Conservation (phyloP, 2,113 vertebrate species). For the Mormyrus iriodes region DNA sequence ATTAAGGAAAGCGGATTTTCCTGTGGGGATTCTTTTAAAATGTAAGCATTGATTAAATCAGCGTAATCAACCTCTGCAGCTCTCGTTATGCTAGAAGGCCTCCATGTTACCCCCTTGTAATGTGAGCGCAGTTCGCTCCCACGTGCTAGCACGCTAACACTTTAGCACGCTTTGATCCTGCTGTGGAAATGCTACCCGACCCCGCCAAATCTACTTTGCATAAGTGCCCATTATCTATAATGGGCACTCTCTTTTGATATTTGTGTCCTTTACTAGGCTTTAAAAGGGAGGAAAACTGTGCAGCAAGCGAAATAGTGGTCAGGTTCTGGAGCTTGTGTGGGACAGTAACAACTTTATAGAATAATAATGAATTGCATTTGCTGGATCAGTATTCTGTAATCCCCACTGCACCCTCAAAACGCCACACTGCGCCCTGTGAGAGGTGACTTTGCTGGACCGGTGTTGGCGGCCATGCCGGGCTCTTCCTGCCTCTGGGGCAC, state of each 20-base stretch:
- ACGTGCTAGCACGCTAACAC: not conserved
- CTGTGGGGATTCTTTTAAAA: not conserved
- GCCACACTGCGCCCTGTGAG: not conserved
- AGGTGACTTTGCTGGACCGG: not conserved
- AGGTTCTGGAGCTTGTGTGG: not conserved
- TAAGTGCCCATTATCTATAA: slow-evolving; percentile 14
- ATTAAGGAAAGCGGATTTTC: slow-evolving; percentile 4
- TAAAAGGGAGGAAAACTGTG: slow-evolving; percentile 5
- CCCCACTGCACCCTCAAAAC: not conserved
- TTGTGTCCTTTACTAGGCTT: not conserved
- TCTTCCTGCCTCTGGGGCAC: not conserved
- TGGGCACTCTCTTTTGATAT: not conserved
- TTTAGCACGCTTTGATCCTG: slow-evolving; percentile 3
- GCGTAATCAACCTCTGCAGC: not conserved
- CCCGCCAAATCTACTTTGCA: not conserved
- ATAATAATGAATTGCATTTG: slow-evolving; percentile 16
- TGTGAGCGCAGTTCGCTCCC: not conserved
- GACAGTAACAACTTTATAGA: slow-evolving; percentile 8
- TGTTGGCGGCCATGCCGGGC: not conserved
- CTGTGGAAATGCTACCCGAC: not conserved
- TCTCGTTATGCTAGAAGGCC: not conserved
- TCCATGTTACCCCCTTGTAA: not conserved
- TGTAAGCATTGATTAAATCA: slow-evolving; percentile 9
- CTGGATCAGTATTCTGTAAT: not conserved
- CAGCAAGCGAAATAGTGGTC: not conserved